Conservation (phyloP, 1,140 invertebrate genomes). For the Drosophila guanche region DNA sequence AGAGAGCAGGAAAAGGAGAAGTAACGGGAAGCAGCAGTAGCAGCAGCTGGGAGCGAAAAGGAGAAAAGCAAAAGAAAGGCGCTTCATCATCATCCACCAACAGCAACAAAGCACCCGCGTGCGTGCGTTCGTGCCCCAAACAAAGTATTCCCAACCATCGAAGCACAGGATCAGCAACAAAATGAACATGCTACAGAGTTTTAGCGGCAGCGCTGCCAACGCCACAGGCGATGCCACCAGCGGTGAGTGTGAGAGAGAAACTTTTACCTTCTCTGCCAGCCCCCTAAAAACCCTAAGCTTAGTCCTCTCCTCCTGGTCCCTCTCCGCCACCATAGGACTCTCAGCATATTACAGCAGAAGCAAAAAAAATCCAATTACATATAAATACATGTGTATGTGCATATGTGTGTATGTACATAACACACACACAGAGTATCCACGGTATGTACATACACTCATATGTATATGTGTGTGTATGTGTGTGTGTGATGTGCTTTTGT, state of each 20-base stretch:
- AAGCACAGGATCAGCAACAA: slow-evolving; percentile 18
- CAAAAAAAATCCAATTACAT: slow-evolving; percentile 40
- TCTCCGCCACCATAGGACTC: slow-evolving; percentile 8
- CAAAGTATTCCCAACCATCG: neutral
- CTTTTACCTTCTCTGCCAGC: slow-evolving; percentile 28
- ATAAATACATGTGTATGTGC: slow-evolving; percentile 7
- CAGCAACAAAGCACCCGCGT: too few species aligned
- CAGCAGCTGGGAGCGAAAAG: slow-evolving; percentile 15
- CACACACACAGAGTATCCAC: too few species aligned
- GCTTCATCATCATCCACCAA: slow-evolving; percentile 33
- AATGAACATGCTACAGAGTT: slow-evolving; percentile 82
- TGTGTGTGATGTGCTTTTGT: slow-evolving; percentile 13
- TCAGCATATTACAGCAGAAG: slow-evolving; percentile 32
- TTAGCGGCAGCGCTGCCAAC: slow-evolving; percentile 63
- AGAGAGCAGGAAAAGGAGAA: slow-evolving; percentile 9
- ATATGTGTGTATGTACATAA: slow-evolving; percentile 1
- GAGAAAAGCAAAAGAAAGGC: slow-evolving; percentile 14
- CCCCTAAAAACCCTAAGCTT: neutral
- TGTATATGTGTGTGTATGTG: slow-evolving; percentile 21
- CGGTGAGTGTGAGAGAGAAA: slow-evolving; percentile 67
- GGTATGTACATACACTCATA: neutral
- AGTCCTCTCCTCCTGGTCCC: too few species aligned
- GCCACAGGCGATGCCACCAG: slow-evolving; percentile 64
- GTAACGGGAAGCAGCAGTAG: slow-evolving; percentile 6
- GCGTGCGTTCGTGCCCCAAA: neutral